phyloP scores from a whole-genome alignment of 2,113 vertebrate species.

The Cavia porcellus region DNA sequence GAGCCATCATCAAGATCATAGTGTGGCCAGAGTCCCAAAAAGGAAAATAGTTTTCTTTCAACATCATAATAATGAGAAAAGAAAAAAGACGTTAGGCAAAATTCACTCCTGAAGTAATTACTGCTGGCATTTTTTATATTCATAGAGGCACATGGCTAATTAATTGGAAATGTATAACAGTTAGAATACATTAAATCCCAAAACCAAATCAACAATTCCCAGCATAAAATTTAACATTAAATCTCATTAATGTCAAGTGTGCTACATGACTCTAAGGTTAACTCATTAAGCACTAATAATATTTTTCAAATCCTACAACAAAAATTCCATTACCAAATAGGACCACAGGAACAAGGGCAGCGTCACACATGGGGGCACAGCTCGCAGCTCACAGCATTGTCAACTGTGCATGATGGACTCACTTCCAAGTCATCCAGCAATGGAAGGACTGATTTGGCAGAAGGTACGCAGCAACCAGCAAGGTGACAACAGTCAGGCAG shows the following conservation, averaged over 20 bases:
- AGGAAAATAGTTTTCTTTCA: conserved; percentile 58
- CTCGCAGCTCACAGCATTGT: not conserved
- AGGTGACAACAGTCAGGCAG: not conserved
- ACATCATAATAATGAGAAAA: not conserved
- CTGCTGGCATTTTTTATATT: conserved; percentile 54
- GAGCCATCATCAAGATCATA: not conserved
- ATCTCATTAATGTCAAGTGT: conserved; percentile 44
- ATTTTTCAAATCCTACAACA: conserved; percentile 6
- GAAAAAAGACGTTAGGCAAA: conserved; percentile 44
- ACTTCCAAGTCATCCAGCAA: too few relatives aligned
- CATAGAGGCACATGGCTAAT: conserved; percentile 28
- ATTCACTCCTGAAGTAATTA: conserved; percentile 49
- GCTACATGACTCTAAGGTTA: conserved; percentile 47
- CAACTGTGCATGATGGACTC: too few relatives aligned
- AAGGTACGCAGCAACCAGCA: accelerated
- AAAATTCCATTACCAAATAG: not conserved
- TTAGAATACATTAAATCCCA: conserved; percentile 64
- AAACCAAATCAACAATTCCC: conserved; percentile 66
- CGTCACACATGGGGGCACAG: accelerated
- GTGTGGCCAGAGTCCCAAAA: conserved; percentile 41
- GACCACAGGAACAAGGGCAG: not conserved
- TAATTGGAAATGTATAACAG: conserved; percentile 55
- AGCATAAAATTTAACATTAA: conserved; percentile 72
- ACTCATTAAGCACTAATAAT: not conserved
- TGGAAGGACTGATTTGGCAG: not conserved